Base-by-base conservation (phyloP, 2,888 invertebrate genomes). In the Peribatodes rhomboidaria region DNA sequence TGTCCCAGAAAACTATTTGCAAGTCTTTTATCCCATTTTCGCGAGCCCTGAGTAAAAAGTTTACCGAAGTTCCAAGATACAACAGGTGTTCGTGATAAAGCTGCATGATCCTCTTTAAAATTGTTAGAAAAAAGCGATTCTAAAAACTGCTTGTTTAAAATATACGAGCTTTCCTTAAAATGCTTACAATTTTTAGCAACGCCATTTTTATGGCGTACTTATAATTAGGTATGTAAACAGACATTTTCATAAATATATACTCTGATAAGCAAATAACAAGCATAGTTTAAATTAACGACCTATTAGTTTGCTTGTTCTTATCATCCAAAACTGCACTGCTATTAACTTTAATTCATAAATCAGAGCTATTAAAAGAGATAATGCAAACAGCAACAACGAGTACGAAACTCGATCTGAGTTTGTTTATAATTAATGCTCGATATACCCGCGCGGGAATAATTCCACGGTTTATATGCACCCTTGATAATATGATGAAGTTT, bases 11-110 rank as follows among this genome's bases (percentile, higher is more conserved):
- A 92, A 92, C 92, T 92, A 92, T 92, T 88, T 85, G 83, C 83
- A 85, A 92, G 89, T 91, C 88, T 90, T 88, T 92, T 90, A 91
- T 90, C 91, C 84, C 88, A 87, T 90, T 90, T 90, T 89, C 85
- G 79, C 81, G 80, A 76, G 71, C 75, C 77, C 73, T 85, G 86
- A 92, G 92, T 92, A 88, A 86, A 90, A 92, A 92, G 92, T 93
- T 92, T 79, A 61, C 69, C 75, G 69, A 88, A 90, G 83, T 88
- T 88, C 74, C 80, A 82, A 68, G 80, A 83, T 78, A 91, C 91
- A 92, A 92, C 93, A 93, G 93, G 93, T 92, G 93, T 86, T 86
- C 76, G 76, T 74, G 84, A 87, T 86, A 85, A 84, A 80, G 81
- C 76, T 78, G 79, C 85, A 85, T 85, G 85, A 87, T 83, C 78